These are phyloP conservation scores for Drosophila acutilabella DNA, from an alignment of 2,888 invertebrate species.

Conservation along the genomic window DNA sequence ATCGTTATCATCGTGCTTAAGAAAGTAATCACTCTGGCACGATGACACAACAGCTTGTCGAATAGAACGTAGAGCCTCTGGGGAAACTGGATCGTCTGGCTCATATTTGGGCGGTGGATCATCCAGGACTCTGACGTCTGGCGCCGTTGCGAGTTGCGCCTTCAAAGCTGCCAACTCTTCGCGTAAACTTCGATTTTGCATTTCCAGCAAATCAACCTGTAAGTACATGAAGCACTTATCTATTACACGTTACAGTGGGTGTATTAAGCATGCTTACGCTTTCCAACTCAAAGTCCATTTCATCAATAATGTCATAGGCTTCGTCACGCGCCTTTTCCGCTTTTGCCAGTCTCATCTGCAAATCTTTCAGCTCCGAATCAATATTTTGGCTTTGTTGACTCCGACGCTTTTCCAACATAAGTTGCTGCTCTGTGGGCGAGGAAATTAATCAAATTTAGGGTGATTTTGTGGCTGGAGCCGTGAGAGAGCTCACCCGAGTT, in stretches of 20 bases:
- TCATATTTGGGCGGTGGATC: conserved; percentile 64
- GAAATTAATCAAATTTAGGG: background rate
- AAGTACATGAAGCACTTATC: background rate
- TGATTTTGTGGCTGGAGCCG: background rate
- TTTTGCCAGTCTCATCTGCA: conserved; percentile 57
- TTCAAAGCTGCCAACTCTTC: conserved; percentile 74
- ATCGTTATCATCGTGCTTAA: conserved; percentile 69
- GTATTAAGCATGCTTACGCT: conserved; percentile 67
- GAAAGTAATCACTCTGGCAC: conserved; percentile 57
- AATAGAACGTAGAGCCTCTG: conserved; percentile 18
- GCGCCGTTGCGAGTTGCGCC: conserved; percentile 19
- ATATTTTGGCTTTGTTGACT: conserved; percentile 40
- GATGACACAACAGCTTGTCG: conserved; percentile 65
- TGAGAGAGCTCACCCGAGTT: conserved; percentile 43
- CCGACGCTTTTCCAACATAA: conserved; percentile 51
- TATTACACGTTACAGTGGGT: too few species aligned
- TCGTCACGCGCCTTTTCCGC: conserved; percentile 78
- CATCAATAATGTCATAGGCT: conserved; percentile 83
- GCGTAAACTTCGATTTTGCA: conserved; percentile 79
- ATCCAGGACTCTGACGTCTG: conserved; percentile 16
- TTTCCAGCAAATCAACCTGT: conserved; percentile 81
- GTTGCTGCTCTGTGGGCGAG: conserved; percentile 57
- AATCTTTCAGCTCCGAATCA: conserved; percentile 48
- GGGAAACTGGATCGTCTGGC: conserved; percentile 12
- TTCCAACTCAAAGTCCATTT: conserved; percentile 83